These are phyloP conservation scores for Rhabdophis nuchalis DNA, from an alignment of 2,797 vertebrate species.

Conservation along the genomic window DNA sequence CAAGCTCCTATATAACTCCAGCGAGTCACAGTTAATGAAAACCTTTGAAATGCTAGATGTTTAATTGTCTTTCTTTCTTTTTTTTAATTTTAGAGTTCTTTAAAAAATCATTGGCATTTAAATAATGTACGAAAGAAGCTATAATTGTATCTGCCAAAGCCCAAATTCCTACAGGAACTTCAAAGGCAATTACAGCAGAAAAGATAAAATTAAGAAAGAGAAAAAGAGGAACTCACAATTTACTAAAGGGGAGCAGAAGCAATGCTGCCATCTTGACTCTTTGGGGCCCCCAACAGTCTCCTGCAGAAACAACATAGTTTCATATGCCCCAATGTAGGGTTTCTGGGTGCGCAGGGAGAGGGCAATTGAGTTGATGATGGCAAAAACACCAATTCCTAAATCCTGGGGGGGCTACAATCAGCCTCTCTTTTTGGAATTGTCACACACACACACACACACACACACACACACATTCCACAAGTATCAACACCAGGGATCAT, in stretches of 20 bases:
- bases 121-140: slow-evolving; percentile 11
- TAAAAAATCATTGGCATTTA: slow-evolving; percentile 23
- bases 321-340: not conserved
- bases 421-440: not conserved
- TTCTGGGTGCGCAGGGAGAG: not conserved
- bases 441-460: too few relatives aligned
- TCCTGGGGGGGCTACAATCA: not conserved
- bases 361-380: not conserved
- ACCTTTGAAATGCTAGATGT: slow-evolving; percentile 19
- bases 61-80: slow-evolving; percentile 17
- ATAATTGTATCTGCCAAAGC: slow-evolving; percentile 23
- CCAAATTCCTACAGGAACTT: slow-evolving; percentile 10
- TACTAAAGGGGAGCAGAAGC: not conserved
- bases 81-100: not conserved
- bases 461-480: not conserved
- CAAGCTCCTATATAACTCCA: not conserved
- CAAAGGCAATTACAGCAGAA: not conserved
- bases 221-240: not conserved
- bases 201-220: not conserved
- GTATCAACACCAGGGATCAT: not conserved
- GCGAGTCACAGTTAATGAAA: slow-evolving; percentile 26
- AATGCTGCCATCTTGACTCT: not conserved
- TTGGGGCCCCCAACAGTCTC: not conserved
- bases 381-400: not conserved
- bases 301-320: not conserved